Evolutionary conservation across 1,140 invertebrate genomes (phyloP), one percentile per base, ranked within the genome.

Genomic region (Nixonia krombeini): DNA sequence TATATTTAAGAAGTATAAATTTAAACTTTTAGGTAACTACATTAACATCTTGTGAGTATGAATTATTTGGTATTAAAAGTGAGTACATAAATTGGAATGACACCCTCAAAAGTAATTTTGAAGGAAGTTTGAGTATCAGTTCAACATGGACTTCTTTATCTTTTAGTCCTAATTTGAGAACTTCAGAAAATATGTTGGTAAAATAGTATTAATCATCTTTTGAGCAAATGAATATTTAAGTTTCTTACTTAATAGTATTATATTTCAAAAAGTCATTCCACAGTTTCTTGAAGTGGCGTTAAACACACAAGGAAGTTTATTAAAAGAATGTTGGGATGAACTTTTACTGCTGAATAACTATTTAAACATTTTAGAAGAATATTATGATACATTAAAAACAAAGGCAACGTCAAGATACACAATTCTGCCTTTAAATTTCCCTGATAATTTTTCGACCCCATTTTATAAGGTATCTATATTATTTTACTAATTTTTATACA

Each of bases 61-160:
- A 83, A 40, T 51, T 83, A 38, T 80, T 59, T 71, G 80, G 80
- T 5, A 66, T 18, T 5, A 78, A 58, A 59, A 62, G 68, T 53
- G 72, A 73, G 41, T 73, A 64, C 4, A 55, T 72, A 13, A 52
- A 69, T 45, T 68, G 41, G 58, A 18, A 55, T 9, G 57, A 78
- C 4, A 51, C 52, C 25, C n/a, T 10, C 3, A 73, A 55, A 57
- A 33, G n/a, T 12, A 70, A 72, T 28, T 81, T 77, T 42, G 57
- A 65, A 33, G 80, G 80, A 46, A 75, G 72, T 61, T 37, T 81
- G 18, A 73, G 41, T 5, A 10, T 81, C 3, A 56, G 75, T 62
- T 59, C 71, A 7, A 56, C 53, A 26, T 77, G 72, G 67, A 57
- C 46, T 37, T 64, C 23, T 13, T 55, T 80, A 4, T 58, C 55